Base-by-base conservation (phyloP, 2,113 vertebrate species). In the Castor canadensis region DNA sequence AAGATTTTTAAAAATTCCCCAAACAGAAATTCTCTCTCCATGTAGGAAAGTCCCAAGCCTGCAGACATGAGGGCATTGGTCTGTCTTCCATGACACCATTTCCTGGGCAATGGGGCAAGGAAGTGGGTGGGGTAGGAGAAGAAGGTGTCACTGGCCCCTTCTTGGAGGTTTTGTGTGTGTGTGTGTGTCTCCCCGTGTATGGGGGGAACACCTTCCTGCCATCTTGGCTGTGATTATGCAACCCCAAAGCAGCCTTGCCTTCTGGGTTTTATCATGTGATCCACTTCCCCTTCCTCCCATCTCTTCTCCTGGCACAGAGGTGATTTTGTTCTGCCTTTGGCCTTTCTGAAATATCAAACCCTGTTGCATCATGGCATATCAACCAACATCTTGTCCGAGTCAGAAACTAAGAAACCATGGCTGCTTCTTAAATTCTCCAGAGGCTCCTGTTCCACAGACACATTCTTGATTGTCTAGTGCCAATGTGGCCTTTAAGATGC, bases 311-410 rank as follows among this genome's bases (percentile, higher is more conserved):
- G 93, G 79, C 97, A 96, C 87, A 97, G 86, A 97, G 94, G 95
- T 95, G 71, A 73, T 97, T 98, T 98, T 85, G 67, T 83, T 94
- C 96, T 40, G 79, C 94, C 89, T 32, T 43, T 95, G 69, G 90
- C 77, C 32, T 96, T 96, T 96, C 84, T 96, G 90, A 98, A 98
- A 88, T 96, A 97, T 93, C 93, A 98, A 96, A 96, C 85, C 79
- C 92, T 64, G 81, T 87, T 96, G 79, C 90, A 54, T 89, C 69
- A 91, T 28, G 93, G 82, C 93, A 72, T 79, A 91, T 96, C 94
- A 96, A 97, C 43, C 80, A 98, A 97, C 62, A 97, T 58, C 35
- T 67, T 82, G 66, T 96, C 95, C 95, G 87, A 95, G 95, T 91
- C 91, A 97, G 38, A 56, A 93, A 88, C 49, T 92, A 97, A 93